phyloP scores from a whole-genome alignment of 53 echinoderm and acorn worm species.

The Pentamera pediparva region DNA sequence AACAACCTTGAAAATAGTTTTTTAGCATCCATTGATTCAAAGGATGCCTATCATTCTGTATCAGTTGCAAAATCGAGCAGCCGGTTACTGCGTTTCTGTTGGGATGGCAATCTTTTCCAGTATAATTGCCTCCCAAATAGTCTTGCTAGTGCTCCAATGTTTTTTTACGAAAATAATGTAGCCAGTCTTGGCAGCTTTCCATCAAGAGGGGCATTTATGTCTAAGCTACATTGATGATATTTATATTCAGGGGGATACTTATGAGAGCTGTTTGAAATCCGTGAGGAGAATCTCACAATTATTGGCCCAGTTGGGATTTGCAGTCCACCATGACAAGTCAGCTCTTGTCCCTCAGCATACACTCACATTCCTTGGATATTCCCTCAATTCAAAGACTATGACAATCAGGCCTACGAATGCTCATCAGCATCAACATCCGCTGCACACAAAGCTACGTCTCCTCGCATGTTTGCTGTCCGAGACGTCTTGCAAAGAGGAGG shows the following conservation, averaged over 20 bases:
- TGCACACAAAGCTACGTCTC: neutral
- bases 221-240: neutral
- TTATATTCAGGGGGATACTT: neutral
- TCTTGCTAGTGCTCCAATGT: neutral
- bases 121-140: slow-evolving; percentile 7
- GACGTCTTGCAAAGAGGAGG: neutral
- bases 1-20: neutral
- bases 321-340: neutral
- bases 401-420: neutral
- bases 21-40: neutral
- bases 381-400: neutral
- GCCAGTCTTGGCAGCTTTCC: neutral
- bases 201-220: neutral
- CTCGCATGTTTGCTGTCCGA: slow-evolving; percentile 12
- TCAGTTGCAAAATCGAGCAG: neutral
- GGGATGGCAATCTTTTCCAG: neutral
- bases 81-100: neutral
- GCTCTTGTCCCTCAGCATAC: neutral
- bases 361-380: neutral
- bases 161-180: neutral
- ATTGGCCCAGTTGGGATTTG: neutral
- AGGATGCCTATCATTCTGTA: too few species aligned
- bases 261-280: neutral
- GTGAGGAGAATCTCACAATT: neutral
- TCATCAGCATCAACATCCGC: slow-evolving; percentile 16